These are phyloP conservation scores for Blastomussa wellsi DNA, from an alignment of 92 coral and sea anemone genomes.

Conservation along the genomic window DNA sequence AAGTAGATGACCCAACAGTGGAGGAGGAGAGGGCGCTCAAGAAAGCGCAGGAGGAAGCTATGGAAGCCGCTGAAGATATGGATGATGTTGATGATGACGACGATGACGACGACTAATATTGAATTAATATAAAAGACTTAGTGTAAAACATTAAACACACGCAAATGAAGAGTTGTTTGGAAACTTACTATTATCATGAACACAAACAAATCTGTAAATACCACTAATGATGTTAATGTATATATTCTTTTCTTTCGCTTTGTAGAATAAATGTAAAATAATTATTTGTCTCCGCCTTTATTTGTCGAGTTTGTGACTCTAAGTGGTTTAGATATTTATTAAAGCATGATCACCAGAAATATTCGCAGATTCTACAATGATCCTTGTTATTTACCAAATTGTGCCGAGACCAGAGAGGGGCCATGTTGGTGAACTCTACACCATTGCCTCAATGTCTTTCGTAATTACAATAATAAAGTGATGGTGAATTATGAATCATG, in stretches of 20 bases:
- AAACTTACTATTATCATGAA: neutral
- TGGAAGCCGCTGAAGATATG: slow-evolving; percentile 94
- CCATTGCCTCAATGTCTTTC: too few species aligned
- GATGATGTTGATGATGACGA: slow-evolving; percentile 99
- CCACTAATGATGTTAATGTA: neutral
- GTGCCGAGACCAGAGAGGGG: too few species aligned
- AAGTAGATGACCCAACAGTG: slow-evolving; percentile 97
- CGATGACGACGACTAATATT: slow-evolving; percentile 78
- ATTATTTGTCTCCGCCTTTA: neutral
- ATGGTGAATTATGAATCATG: too few species aligned
- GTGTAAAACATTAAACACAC: neutral
- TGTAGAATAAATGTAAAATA: slow-evolving; percentile 9
- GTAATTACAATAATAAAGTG: too few species aligned
- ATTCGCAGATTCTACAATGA: too few species aligned
- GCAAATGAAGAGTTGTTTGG: neutral
- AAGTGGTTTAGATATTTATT: too few species aligned
- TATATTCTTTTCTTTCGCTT: neutral
- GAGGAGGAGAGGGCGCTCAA: slow-evolving; percentile 95
- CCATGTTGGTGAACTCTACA: too few species aligned
- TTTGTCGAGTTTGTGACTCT: neutral
- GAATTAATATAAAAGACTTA: neutral
- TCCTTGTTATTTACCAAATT: too few species aligned
- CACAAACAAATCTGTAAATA: slow-evolving; percentile 5
- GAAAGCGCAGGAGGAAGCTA: slow-evolving; percentile 89
- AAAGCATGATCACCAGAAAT: too few species aligned